Conservation (phyloP, 2,888 invertebrate species). For the Lamproptera curius region DNA sequence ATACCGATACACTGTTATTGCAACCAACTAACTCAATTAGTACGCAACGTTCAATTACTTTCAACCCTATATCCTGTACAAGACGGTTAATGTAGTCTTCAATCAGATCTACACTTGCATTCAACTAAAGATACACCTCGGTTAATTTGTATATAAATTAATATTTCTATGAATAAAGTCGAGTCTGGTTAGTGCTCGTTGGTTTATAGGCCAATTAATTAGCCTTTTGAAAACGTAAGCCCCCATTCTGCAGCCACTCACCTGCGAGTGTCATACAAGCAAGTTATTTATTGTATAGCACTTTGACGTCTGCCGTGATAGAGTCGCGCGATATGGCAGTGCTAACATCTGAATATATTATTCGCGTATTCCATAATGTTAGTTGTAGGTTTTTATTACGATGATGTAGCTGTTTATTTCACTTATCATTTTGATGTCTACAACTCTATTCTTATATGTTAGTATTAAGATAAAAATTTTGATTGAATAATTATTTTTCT, state of each 20-base stretch:
- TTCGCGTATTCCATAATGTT: background rate
- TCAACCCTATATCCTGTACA: slow-evolving; percentile 15
- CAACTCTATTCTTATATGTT: too few relatives aligned
- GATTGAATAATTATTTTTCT: too few relatives aligned
- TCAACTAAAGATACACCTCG: too few relatives aligned
- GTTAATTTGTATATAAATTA: too few relatives aligned
- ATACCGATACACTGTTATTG: slow-evolving; percentile 52
- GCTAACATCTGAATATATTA: slow-evolving; percentile 19
- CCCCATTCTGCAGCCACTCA: slow-evolving; percentile 1
- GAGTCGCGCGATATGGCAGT: slow-evolving; percentile 14
- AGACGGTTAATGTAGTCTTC: slow-evolving; percentile 11
- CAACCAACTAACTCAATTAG: slow-evolving; percentile 57
- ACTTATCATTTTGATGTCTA: slow-evolving; percentile 10
- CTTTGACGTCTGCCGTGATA: slow-evolving; percentile 17
- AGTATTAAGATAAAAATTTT: too few relatives aligned
- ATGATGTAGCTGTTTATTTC: background rate
- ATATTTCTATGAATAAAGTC: background rate
- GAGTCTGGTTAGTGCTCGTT: background rate
- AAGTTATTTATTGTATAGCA: slow-evolving; percentile 23
- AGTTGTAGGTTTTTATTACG: background rate
- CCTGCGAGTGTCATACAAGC: slow-evolving; percentile 13
- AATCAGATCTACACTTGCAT: slow-evolving; percentile 17
- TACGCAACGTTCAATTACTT: slow-evolving; percentile 20
- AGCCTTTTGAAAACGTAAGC: slow-evolving; percentile 15
- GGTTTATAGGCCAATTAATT: too few relatives aligned